phyloP scores from a whole-genome alignment of 2,797 vertebrate species.

The Sparidentex hasta region DNA sequence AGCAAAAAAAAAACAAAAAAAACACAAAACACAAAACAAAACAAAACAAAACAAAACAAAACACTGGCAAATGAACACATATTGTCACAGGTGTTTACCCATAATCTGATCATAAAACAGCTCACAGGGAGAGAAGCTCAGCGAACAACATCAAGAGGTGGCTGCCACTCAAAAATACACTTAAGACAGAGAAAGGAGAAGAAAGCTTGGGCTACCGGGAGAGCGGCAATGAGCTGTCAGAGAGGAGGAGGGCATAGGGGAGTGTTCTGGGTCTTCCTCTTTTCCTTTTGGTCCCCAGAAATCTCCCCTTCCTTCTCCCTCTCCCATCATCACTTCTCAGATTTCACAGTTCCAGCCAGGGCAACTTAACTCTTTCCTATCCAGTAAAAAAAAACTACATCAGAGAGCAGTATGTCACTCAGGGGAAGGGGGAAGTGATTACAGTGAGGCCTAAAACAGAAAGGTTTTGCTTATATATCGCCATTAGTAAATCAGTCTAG shows the following conservation, averaged over 20 bases:
- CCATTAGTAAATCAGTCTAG: background rate
- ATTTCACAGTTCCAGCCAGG: conserved; percentile 76
- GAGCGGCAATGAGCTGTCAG: conserved; percentile 42
- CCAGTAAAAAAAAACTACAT: conserved; percentile 23
- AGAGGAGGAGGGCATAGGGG: conserved; percentile 53
- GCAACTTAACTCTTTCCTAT: conserved; percentile 74
- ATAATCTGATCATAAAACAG: background rate
- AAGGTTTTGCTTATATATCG: background rate
- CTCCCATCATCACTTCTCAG: conserved; percentile 72
- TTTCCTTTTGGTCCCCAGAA: conserved; percentile 66
- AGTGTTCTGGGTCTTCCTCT: conserved; percentile 59
- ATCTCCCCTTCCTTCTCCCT: conserved; percentile 61
- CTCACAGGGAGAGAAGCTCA: conserved; percentile 1
- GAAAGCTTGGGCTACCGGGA: conserved; percentile 22
- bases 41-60: background rate
- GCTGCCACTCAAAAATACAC: conserved; percentile 30
- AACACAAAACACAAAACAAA: no score
- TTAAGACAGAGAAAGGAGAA: conserved; percentile 7
- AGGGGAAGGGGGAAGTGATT: conserved; percentile 27
- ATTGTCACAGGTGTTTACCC: background rate
- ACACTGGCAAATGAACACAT: background rate
- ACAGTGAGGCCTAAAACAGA: background rate
- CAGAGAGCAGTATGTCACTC: background rate
- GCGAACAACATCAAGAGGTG: conserved; percentile 21
- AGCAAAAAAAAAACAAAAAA: background rate